Base-by-base conservation (phyloP, 2,797 vertebrate species). In the Anabas testudineus region DNA sequence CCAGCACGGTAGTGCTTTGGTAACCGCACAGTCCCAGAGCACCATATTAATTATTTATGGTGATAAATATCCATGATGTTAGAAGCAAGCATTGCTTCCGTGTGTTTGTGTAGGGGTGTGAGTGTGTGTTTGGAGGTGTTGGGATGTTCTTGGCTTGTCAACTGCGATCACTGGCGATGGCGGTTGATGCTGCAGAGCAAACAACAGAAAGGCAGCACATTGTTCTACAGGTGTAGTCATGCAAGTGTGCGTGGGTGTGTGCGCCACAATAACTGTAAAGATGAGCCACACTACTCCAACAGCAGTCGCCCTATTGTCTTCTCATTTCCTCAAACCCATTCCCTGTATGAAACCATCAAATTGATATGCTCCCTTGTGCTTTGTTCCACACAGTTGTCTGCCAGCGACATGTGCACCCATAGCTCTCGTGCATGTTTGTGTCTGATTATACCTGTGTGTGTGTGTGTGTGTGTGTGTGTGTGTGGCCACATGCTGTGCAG, bases 1-100 rank as follows among this genome's bases (percentile, higher is more conserved):
- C 67, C 67, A 74, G 58, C 66, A 16, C 55, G 70, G 59, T 74
- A 64, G 71, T 67, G 78, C 83, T 83, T 75, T 81, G 77, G 71
- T 81, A 72, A 75, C 66, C 51, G 8, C 69, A 67, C 64, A 61
- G 75, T 76, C 67, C 67, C 82, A 76, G 56, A 72, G 43, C 81
- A 60, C 32, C 28, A 3, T 73, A 82, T 90, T 82, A 64, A 91
- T 88, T 87, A 91, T 89, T 87, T 49, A 91, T 74, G 65, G 56
- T 74, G 79, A 88, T 84, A 88, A 71, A 90, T 84, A 76, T 81
- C 75, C 58, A 53, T 71, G 76, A 74, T 73, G 77, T 58, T 64
- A 49, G 74, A 67, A 55, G 68, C 68, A 68, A 59, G 18, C 43
- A 2, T 64, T 82, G 72, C 46, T 57, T 59, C 3, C 45, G 5